These are phyloP conservation scores for Smutsia temminckii DNA, from an alignment of 2,797 vertebrate genomes.

Conservation along the genomic window DNA sequence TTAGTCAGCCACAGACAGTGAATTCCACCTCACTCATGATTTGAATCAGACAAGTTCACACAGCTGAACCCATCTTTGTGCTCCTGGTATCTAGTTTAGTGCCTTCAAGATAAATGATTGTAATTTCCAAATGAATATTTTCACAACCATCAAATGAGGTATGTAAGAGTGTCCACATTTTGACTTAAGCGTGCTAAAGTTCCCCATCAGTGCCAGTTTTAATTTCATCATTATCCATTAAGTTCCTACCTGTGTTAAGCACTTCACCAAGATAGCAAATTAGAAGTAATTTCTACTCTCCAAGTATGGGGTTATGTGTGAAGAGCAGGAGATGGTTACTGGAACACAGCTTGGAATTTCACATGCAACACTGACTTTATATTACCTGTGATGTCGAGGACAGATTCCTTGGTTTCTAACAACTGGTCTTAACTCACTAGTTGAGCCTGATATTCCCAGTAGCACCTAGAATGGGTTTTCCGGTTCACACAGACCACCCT, in stretches of 20 bases:
- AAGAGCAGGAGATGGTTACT: not conserved
- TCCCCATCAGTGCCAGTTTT: not conserved
- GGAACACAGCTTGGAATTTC: not conserved
- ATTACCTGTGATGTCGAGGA: not conserved
- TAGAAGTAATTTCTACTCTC: not conserved
- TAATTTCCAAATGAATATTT: conserved; percentile 17
- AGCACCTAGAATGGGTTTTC: not conserved
- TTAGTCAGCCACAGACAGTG: not conserved
- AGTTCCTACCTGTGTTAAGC: not conserved
- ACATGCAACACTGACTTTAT: not conserved
- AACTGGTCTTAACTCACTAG: not conserved
- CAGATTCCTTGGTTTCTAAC: not conserved
- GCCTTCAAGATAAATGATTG: not conserved
- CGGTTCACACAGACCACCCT: not conserved
- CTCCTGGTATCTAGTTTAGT: not conserved
- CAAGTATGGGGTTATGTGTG: not conserved
- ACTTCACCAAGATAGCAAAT: conserved; percentile 31
- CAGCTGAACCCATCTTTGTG: not conserved
- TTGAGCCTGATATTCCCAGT: not conserved
- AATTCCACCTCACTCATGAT: not conserved
- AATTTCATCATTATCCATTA: not conserved
- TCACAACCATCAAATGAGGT: not conserved
- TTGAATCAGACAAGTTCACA: not conserved
- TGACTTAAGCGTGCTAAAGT: not conserved
- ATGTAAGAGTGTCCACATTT: not conserved